Evolutionary conservation across 2,888 invertebrate species (phyloP), one percentile per base, ranked within the genome.

Genomic region (Congeria kusceri): DNA sequence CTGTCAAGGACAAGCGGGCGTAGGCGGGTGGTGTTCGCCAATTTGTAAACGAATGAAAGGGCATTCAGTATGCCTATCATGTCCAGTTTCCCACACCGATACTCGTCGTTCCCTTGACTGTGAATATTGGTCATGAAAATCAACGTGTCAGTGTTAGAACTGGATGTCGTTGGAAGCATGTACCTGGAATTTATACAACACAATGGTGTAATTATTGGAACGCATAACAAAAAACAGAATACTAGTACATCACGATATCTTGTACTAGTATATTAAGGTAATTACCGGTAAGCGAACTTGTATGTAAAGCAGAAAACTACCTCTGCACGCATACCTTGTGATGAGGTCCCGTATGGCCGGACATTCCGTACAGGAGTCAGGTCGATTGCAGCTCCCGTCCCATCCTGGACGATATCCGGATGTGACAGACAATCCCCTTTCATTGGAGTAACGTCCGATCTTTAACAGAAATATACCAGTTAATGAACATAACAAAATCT

Each of bases 1-100:
- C 89, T 89, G 79, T 92, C 92, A 5, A 92, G 61, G 0, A 87
- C 86, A 13, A 92, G 44, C 0, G 89, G 84, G 9, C 90, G 83
- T 2, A 92, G 64, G 0, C 73, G 46, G 27, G 70, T 72, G 29
- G 80, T 72, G 13, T 77, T 70, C 15, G 86, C 72, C 23, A 92
- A 66, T 0, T 91, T 91, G 89, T 92, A 93, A n/a, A 92, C 86
- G 72, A 93, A 91, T 3, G 93, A 89, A 49, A 93, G 87, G 13
- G 92, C 87, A 32, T 91, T 87, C 64, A 92, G 91, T 64, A 93
- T 86, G 0, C 71, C 72, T 3, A 78, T 58, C 61, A 89, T 80
- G 29, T 90, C 86, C 61, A 90, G 77, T 0, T 78, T 72, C 0
- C 91, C 91, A 71, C 92, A 91, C 0, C 80, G 80, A 70, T 88